phyloP scores from a whole-genome alignment of 2,888 invertebrate species.

The Molanna angustata region DNA sequence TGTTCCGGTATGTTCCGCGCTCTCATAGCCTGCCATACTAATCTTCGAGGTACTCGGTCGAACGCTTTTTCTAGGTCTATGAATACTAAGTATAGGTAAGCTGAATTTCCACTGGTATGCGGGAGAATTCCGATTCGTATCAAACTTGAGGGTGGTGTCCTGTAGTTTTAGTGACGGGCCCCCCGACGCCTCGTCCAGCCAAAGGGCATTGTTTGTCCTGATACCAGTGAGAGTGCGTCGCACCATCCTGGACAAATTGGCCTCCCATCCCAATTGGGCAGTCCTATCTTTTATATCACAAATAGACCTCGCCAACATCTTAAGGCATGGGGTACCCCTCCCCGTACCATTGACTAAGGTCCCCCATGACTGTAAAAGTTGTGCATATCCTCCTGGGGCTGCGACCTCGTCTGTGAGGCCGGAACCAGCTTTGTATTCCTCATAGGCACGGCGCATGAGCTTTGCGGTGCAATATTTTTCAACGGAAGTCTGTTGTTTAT shows the following conservation, averaged over 20 bases:
- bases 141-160: neutral
- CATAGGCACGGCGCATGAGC: neutral
- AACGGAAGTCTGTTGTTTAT: too few relatives aligned
- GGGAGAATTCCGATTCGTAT: neutral
- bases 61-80: too few relatives aligned
- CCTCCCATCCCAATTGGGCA: neutral
- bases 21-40: too few relatives aligned
- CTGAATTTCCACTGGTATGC: too few relatives aligned
- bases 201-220: neutral
- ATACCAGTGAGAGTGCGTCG: neutral
- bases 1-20: too few relatives aligned
- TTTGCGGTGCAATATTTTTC: too few relatives aligned
- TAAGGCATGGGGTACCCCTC: neutral
- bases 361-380: neutral
- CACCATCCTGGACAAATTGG: neutral
- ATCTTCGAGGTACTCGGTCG: too few relatives aligned
- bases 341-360: neutral
- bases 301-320: neutral
- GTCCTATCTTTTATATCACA: neutral
- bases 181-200: neutral
- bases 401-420: neutral
- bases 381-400: neutral
- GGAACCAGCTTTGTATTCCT: neutral
- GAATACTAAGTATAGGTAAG: too few relatives aligned
- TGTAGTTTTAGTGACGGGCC: neutral